These are phyloP conservation scores for Morpho helenor DNA, from an alignment of 2,888 invertebrate species.

Conservation along the genomic window DNA sequence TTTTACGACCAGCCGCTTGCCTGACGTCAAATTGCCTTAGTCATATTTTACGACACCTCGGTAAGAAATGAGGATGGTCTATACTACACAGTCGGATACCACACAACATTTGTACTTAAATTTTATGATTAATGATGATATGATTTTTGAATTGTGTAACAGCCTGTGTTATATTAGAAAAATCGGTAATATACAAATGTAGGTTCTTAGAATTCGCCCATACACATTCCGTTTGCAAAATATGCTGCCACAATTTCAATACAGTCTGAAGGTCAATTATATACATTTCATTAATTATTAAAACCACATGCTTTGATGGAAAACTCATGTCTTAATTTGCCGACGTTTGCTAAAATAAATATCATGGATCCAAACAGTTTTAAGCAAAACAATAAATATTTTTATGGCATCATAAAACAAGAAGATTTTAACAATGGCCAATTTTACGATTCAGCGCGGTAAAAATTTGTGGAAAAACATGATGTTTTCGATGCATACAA, in stretches of 20 bases:
- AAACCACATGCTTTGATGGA: slow-evolving; percentile 16
- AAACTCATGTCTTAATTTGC: slow-evolving; percentile 14
- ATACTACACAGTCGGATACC: too few relatives aligned
- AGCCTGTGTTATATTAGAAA: too few relatives aligned
- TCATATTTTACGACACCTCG: too few relatives aligned
- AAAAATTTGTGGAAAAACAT: slow-evolving; percentile 20
- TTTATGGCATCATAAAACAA: slow-evolving; percentile 58
- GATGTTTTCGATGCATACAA: background rate
- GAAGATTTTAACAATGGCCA: slow-evolving; percentile 42
- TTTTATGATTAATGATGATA: too few relatives aligned
- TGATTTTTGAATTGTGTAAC: too few relatives aligned
- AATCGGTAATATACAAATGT: too few relatives aligned
- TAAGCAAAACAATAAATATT: slow-evolving; percentile 45
- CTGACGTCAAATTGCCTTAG: too few relatives aligned
- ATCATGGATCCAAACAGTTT: slow-evolving; percentile 30
- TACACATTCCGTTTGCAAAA: background rate
- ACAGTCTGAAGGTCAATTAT: slow-evolving; percentile 19
- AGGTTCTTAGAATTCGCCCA: too few relatives aligned
- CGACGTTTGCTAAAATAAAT: slow-evolving; percentile 24
- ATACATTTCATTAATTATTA: slow-evolving; percentile 17
- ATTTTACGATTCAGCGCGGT: slow-evolving; percentile 38
- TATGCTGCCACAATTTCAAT: background rate
- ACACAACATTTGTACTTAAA: too few relatives aligned
- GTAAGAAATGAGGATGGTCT: too few relatives aligned
- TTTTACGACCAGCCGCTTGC: too few relatives aligned